Evolutionary conservation across 2,113 vertebrate genomes (phyloP).

Genomic region (Python bivittatus): DNA sequence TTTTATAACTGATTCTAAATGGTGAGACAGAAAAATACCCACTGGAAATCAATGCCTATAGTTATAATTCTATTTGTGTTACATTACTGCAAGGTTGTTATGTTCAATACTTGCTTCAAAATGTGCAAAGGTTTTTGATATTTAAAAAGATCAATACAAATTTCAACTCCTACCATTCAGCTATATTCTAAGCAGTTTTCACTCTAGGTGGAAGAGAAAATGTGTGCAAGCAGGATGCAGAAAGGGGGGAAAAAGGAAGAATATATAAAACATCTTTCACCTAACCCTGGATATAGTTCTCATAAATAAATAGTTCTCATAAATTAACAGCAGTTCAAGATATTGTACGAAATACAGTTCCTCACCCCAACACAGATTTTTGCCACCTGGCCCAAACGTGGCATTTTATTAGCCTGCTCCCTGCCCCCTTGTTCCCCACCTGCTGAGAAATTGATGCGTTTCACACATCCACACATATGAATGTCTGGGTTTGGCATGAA

Average conservation of each 20-base stretch:
- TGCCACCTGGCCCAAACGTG: neutral
- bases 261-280: neutral
- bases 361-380: neutral
- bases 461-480: neutral
- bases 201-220: neutral
- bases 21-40: slow-evolving; percentile 64
- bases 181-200: neutral
- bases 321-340: neutral
- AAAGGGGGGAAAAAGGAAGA: neutral
- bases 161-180: slow-evolving; percentile 43
- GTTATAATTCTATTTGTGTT: slow-evolving; percentile 68
- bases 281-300: neutral
- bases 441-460: neutral
- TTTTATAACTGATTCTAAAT: slow-evolving; percentile 97
- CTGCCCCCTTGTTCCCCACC: neutral
- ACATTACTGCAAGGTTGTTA: slow-evolving; percentile 62
- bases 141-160: slow-evolving; percentile 66
- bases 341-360: neutral
- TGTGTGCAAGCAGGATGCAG: neutral
- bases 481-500: neutral
- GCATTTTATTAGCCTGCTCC: neutral
- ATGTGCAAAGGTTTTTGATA: slow-evolving; percentile 66
- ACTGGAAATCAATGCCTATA: slow-evolving; percentile 71
- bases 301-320: neutral
- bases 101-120: slow-evolving; percentile 73